Evolutionary conservation across 2,888 invertebrate species (phyloP).

Genomic region (Stictocephala bisonia): DNA sequence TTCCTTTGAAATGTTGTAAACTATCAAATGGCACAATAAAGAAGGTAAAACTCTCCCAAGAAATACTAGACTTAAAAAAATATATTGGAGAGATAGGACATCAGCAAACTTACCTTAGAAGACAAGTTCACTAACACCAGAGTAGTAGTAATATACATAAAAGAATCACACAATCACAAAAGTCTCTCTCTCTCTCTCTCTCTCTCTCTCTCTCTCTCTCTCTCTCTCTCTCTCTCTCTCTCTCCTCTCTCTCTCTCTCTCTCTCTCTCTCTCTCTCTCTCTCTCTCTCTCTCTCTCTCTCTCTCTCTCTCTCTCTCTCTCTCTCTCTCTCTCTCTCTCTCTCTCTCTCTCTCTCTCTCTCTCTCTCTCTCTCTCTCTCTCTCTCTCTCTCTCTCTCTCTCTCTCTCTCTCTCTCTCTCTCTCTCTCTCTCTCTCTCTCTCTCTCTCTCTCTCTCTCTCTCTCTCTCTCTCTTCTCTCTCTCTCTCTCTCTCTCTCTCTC

Average conservation of each 20-base stretch:
- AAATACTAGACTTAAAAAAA: too few species aligned
- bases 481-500: neutral
- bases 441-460: neutral
- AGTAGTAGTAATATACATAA: too few species aligned
- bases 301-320: neutral
- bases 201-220: neutral
- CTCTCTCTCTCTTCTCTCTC: neutral
- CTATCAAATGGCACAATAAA: too few species aligned
- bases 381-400: neutral
- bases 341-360: neutral
- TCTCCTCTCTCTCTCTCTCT: neutral
- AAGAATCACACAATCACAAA: too few species aligned
- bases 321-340: neutral
- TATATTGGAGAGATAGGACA: too few species aligned
- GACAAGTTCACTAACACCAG: too few species aligned
- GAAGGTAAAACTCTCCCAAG: too few species aligned
- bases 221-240: neutral
- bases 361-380: neutral
- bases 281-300: neutral
- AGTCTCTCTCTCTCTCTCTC: neutral
- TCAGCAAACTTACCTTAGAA: too few species aligned
- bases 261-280: neutral
- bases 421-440: neutral
- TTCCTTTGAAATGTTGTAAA: too few species aligned
- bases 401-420: neutral